Evolutionary conservation across 2,888 invertebrate genomes (phyloP).

Genomic region (Ormyrus pomaceus): DNA sequence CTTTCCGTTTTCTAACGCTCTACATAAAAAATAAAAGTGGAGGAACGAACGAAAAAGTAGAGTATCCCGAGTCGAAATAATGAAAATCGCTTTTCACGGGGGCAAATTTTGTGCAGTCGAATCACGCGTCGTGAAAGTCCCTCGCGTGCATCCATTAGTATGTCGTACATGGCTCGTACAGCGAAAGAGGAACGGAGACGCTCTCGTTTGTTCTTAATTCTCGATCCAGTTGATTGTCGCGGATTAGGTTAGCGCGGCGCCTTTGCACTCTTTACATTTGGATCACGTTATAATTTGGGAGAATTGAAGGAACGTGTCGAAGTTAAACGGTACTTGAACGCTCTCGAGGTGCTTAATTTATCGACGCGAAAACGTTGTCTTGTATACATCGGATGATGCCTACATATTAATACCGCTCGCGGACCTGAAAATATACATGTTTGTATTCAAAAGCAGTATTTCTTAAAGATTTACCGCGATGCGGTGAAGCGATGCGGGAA

Average conservation of each 20-base stretch:
- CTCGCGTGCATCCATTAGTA: conserved; percentile 51
- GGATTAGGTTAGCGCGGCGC: conserved; percentile 15
- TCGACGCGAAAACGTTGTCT: no score
- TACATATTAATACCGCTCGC: no score
- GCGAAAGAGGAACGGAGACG: conserved; percentile 29
- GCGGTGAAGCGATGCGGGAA: no score
- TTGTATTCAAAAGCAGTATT: no score
- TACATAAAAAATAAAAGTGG: conserved; percentile 28
- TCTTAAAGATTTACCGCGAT: no score
- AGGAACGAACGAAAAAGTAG: conserved; percentile 26
- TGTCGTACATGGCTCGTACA: conserved; percentile 32
- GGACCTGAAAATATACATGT: no score
- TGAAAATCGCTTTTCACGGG: conserved; percentile 57
- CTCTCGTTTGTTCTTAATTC: conserved; percentile 40
- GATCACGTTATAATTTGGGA: no score
- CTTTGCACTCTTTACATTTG: not conserved
- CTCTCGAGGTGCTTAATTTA: no score
- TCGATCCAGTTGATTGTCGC: conserved; percentile 40
- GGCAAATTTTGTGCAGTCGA: conserved; percentile 53
- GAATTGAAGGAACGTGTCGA: no score
- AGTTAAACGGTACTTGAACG: no score
- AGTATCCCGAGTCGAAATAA: conserved; percentile 40
- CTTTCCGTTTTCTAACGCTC: conserved; percentile 33
- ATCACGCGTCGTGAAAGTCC: conserved; percentile 57
- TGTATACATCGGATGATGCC: no score